Conservation (phyloP, 2,797 vertebrate genomes). For the Acrossocheilus wenchowensis region DNA sequence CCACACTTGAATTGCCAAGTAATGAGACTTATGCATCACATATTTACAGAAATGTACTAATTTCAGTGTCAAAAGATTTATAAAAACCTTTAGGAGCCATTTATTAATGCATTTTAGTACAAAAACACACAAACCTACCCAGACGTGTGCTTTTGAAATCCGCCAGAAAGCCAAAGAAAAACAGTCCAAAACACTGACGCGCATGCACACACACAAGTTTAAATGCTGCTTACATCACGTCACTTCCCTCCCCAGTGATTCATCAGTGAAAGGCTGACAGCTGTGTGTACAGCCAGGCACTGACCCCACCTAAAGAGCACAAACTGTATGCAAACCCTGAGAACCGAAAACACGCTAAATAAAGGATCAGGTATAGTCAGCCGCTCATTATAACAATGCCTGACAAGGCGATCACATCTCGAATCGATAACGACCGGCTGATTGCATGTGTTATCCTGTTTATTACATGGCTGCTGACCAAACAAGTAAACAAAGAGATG, state of each 20-base stretch:
- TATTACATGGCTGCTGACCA: neutral
- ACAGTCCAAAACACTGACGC: slow-evolving; percentile 28
- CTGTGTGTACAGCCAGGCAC: slow-evolving; percentile 5
- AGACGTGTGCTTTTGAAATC: neutral
- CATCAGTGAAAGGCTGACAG: slow-evolving; percentile 32
- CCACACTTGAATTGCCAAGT: neutral
- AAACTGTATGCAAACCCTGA: neutral
- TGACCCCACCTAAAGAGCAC: neutral
- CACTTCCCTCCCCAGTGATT: slow-evolving; percentile 22
- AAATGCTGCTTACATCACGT: slow-evolving; percentile 32
- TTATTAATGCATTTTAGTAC: neutral
- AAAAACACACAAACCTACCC: slow-evolving; percentile 5
- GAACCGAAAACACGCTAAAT: neutral
- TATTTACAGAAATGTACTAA: neutral
- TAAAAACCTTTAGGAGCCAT: neutral
- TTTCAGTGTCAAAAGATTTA: neutral
- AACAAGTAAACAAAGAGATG: neutral
- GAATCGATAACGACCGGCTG: neutral
- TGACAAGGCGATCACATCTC: neutral
- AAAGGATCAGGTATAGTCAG: neutral
- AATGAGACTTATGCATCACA: neutral
- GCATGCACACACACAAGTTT: slow-evolving; percentile 27
- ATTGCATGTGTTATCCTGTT: neutral
- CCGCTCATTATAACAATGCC: neutral
- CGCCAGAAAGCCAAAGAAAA: neutral